phyloP scores from a whole-genome alignment of 1,140 invertebrate species.

The Microplitis mediator region DNA sequence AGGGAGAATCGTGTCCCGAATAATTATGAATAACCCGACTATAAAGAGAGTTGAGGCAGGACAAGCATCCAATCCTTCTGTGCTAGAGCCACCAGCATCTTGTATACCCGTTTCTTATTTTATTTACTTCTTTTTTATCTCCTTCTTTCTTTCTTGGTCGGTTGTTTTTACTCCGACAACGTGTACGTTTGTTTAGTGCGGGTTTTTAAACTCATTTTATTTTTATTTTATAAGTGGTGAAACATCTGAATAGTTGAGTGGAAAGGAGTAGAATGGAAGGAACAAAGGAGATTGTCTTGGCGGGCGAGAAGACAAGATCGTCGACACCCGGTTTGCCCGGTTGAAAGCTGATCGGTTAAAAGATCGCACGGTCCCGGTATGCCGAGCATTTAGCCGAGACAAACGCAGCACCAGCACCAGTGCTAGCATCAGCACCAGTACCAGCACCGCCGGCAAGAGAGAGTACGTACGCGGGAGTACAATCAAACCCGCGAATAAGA shows the following conservation, averaged over 20 bases:
- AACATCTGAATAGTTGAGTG: slow-evolving; percentile 8
- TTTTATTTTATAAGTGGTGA: neutral
- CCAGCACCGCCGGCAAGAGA: neutral
- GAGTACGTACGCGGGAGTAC: slow-evolving; percentile 15
- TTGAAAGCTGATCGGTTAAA: slow-evolving; percentile 27
- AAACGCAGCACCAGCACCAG: neutral
- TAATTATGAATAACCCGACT: neutral
- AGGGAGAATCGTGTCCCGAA: neutral
- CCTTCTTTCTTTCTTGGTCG: too few relatives aligned
- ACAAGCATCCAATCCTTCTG: neutral
- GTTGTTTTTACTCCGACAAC: too few relatives aligned
- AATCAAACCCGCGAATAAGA: slow-evolving; percentile 23
- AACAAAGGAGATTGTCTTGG: slow-evolving; percentile 26
- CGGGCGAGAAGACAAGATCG: slow-evolving; percentile 23
- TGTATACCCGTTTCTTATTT: neutral
- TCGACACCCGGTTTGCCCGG: slow-evolving; percentile 19
- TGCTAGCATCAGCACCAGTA: too few relatives aligned
- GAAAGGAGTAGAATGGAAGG: slow-evolving; percentile 7
- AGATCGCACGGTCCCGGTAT: slow-evolving; percentile 31
- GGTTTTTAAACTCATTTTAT: too few relatives aligned
- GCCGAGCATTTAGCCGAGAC: slow-evolving; percentile 27
- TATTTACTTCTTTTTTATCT: neutral
- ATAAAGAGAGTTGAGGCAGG: slow-evolving; percentile 1
- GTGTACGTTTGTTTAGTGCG: too few relatives aligned
- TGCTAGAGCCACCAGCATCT: too few relatives aligned